A percentile compares a stretch with the other conserved stretches of the same genome.
Conservation (phyloP, 2,113 vertebrate species). For the Corynorhinus townsendii region DNA sequence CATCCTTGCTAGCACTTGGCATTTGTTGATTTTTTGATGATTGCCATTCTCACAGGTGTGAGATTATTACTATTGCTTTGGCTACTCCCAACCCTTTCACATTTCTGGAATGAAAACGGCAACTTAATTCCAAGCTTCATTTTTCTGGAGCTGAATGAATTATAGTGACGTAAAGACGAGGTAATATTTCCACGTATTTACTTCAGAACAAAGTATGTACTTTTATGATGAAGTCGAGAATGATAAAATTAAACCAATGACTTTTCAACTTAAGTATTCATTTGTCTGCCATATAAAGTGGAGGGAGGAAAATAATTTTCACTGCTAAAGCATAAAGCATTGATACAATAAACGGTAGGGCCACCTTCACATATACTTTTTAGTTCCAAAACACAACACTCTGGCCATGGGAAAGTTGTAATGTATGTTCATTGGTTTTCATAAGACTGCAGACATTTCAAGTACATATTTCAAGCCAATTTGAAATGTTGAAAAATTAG, state of each 20-base stretch:
- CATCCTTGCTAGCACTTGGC: no score
- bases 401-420: background rate
- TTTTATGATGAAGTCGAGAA: constrained; percentile 43
- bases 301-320: constrained; percentile 79
- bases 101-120: constrained; percentile 34
- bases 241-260: constrained; percentile 75
- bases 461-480: background rate
- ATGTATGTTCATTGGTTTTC: background rate
- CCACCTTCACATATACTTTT: background rate
- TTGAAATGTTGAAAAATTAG: no score
- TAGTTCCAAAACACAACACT: background rate
- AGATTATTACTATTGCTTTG: background rate
- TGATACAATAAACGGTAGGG: background rate
- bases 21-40: no score
- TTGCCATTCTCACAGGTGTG: no score
- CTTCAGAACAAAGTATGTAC: constrained; percentile 51
- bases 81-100: background rate
- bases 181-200: constrained; percentile 55
- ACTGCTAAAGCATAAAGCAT: constrained; percentile 74
- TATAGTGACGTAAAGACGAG: constrained; percentile 10
- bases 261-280: constrained; percentile 76
- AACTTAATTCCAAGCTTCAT: constrained; percentile 40
- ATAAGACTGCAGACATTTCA: background rate
- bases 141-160: background rate
- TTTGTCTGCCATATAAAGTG: constrained; percentile 76